These are phyloP conservation scores for Antidorcas marsupialis DNA, from an alignment of 2,113 vertebrate species.

Conservation along the genomic window DNA sequence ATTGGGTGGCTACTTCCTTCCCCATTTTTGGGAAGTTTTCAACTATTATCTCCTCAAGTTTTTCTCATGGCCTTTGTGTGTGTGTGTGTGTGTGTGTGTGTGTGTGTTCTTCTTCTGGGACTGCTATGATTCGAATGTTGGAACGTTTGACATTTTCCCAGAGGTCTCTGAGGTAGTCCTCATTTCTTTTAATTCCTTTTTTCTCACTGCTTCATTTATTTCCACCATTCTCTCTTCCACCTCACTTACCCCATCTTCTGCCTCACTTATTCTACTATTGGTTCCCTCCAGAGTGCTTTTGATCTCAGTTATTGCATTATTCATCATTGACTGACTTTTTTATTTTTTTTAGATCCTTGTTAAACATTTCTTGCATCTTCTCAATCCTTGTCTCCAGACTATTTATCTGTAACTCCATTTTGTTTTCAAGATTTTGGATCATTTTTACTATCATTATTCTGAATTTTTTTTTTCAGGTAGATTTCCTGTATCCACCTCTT, in stretches of 20 bases:
- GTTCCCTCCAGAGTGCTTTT: neutral
- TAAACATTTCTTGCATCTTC: neutral
- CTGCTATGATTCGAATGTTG: neutral
- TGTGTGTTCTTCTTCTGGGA: neutral
- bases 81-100: too few relatives aligned
- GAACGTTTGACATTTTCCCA: neutral
- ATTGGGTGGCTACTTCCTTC: neutral
- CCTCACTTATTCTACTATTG: neutral
- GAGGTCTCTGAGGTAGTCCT: neutral
- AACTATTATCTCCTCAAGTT: neutral
- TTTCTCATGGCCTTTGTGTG: neutral
- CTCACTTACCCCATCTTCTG: neutral
- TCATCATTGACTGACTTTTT: neutral
- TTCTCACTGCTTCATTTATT: neutral
- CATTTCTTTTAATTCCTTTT: neutral
- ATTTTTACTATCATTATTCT: neutral
- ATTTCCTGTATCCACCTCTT: neutral
- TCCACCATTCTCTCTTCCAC: neutral
- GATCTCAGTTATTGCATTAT: neutral
- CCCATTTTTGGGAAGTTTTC: neutral
- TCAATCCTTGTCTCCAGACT: neutral
- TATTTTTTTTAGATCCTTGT: neutral
- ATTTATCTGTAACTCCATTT: neutral
- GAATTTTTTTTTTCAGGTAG: neutral
- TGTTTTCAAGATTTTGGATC: neutral